A percentile compares a stretch with the other conserved stretches of the same genome.
Conservation (phyloP, 2,797 vertebrate genomes). For the Enteromius paludinosus region DNA sequence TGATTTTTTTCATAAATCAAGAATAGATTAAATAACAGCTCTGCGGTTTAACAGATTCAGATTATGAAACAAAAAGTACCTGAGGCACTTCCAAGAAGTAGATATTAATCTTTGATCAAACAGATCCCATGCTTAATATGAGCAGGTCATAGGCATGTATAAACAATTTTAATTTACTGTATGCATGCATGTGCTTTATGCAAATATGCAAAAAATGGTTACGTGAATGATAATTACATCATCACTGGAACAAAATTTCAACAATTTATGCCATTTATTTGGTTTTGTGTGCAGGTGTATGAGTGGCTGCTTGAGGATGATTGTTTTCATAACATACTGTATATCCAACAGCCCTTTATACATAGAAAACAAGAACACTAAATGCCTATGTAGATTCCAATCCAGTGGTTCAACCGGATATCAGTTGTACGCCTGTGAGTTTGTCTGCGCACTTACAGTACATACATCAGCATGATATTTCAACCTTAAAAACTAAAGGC, state of each 20-base stretch:
- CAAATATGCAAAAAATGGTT: background rate
- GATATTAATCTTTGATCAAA: background rate
- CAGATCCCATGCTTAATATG: background rate
- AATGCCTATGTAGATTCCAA: background rate
- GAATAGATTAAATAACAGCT: slow-evolving; percentile 1
- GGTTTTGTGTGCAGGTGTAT: background rate
- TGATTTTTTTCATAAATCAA: too few species aligned
- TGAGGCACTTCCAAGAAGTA: background rate
- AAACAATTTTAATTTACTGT: background rate
- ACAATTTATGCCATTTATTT: background rate
- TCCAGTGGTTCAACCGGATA: background rate
- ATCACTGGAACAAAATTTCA: background rate
- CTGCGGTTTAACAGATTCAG: background rate
- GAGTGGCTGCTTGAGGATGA: background rate
- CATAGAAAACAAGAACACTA: background rate
- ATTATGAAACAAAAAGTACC: background rate
- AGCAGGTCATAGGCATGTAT: background rate
- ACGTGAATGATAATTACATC: background rate
- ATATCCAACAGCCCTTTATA: background rate
- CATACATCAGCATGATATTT: background rate
- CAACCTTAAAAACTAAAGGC: slow-evolving; percentile 16
- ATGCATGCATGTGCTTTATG: background rate
- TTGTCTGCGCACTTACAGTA: background rate
- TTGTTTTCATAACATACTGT: background rate
- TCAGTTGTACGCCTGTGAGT: slow-evolving; percentile 8